Conservation (phyloP, 2,113 vertebrate genomes). For the Bambusicola thoracicus region DNA sequence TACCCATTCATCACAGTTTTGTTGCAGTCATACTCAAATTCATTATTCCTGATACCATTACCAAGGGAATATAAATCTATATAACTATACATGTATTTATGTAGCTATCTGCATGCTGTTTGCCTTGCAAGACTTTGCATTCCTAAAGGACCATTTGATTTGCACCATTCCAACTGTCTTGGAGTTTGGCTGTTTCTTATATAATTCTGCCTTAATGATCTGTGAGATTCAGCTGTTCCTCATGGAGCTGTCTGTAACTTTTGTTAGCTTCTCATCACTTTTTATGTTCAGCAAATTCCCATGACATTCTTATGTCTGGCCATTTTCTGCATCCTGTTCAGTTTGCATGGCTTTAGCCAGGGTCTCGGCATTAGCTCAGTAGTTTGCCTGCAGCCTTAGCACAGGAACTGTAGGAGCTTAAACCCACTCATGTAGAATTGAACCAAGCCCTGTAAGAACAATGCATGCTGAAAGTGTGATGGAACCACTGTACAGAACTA, state of each 20-base stretch:
- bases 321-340: not conserved
- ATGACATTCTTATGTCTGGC: not conserved
- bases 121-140: not conserved
- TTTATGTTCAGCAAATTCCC: accelerated
- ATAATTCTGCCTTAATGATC: not conserved
- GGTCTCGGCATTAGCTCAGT: not conserved
- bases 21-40: too few species aligned
- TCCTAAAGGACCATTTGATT: not conserved
- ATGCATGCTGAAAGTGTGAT: not conserved
- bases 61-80: too few species aligned
- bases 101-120: not conserved
- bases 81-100: too few species aligned
- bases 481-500: not conserved
- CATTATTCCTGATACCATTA: too few species aligned
- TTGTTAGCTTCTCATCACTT: not conserved
- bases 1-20: too few species aligned
- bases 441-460: accelerated
- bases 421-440: not conserved
- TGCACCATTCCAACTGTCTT: not conserved
- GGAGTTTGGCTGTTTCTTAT: not conserved
- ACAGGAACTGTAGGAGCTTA: not conserved
- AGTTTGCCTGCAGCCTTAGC: accelerated
- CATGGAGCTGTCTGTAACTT: not conserved
- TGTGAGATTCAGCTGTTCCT: not conserved
- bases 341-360: not conserved